Evolutionary conservation across 2,888 invertebrate genomes (phyloP).

Genomic region (Synergus itoensis): DNA sequence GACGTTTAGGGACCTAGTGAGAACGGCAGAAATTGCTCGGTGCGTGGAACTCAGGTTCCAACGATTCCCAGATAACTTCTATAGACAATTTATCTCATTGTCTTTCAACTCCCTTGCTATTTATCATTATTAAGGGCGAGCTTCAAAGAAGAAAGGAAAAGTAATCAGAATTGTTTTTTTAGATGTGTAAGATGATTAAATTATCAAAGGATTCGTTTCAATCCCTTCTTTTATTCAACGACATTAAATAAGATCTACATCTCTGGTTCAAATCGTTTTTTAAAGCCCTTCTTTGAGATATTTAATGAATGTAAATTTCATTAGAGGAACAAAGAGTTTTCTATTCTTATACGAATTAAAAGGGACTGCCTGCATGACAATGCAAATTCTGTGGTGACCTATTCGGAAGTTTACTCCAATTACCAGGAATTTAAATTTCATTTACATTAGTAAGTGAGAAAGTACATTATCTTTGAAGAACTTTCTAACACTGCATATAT

Average conservation of each 20-base stretch:
- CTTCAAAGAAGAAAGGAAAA: too few species aligned
- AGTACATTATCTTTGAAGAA: neutral
- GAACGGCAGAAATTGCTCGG: constrained; percentile 58
- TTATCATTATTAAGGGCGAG: too few species aligned
- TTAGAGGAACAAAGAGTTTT: neutral
- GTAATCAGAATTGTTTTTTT: too few species aligned
- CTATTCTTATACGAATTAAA: neutral
- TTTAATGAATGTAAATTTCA: neutral
- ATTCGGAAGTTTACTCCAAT: neutral
- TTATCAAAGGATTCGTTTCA: too few species aligned
- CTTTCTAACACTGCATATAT: neutral
- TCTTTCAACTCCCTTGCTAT: neutral
- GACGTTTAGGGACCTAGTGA: constrained; percentile 56
- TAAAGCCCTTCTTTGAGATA: neutral
- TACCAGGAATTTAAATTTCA: neutral
- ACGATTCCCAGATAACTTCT: constrained; percentile 49
- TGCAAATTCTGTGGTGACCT: neutral
- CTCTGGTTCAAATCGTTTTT: neutral
- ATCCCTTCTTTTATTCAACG: neutral
- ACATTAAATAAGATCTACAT: neutral
- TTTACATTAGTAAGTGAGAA: neutral
- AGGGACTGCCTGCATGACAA: neutral
- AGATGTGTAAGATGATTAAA: too few species aligned
- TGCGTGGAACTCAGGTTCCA: constrained; percentile 60
- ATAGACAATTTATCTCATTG: constrained; percentile 46